These are phyloP conservation scores for Cantharis rufa DNA, from an alignment of 2,888 invertebrate genomes.

Conservation along the genomic window DNA sequence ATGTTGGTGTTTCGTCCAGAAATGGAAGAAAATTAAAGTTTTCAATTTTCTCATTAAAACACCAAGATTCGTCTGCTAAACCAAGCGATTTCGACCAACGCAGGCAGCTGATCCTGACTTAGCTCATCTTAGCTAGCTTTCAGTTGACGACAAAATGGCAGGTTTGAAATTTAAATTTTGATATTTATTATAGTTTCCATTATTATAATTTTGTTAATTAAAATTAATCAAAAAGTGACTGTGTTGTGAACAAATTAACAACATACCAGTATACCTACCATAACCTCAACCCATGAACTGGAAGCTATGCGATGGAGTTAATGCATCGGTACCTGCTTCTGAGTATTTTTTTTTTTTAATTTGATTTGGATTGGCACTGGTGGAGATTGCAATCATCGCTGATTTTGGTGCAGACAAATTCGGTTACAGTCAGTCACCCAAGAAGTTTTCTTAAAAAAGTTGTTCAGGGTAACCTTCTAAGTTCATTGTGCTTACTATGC, in stretches of 20 bases:
- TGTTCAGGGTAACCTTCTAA: background rate
- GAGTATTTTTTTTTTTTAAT: too few species aligned
- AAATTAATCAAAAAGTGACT: background rate
- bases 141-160: background rate
- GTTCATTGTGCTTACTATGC: background rate
- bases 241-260: background rate
- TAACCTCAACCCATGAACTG: background rate
- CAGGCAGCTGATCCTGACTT: background rate
- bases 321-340: too few species aligned
- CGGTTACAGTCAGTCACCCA: background rate
- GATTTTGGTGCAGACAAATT: background rate
- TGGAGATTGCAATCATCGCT: background rate
- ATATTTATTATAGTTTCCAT: background rate
- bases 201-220: background rate
- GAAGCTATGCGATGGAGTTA: background rate
- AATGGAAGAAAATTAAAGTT: background rate
- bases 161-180: background rate
- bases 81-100: background rate
- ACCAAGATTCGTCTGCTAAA: too few species aligned
- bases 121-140: background rate
- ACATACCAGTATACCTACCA: background rate
- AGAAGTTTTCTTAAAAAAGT: background rate
- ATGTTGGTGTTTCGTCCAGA: background rate
- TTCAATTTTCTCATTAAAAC: background rate
- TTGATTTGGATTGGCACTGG: background rate